A percentile compares a stretch with the other conserved stretches of the same genome.
Evolutionary conservation across 2,888 invertebrate genomes (phyloP).

Genomic region (Sarcophaga carnaria): DNA sequence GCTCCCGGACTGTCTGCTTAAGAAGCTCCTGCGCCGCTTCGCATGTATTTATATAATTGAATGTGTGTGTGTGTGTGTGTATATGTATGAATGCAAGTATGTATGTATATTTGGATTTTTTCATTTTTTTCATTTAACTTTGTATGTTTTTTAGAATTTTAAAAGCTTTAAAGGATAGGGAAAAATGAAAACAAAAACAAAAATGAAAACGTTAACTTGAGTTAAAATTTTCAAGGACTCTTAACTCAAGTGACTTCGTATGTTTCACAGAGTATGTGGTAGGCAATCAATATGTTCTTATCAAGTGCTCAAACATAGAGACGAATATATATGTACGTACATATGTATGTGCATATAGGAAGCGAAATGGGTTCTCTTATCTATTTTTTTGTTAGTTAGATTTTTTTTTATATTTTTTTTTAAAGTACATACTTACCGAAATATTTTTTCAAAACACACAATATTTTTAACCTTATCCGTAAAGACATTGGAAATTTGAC

Average conservation of each 20-base stretch:
- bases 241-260: conserved; percentile 32
- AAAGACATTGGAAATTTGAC: conserved; percentile 91
- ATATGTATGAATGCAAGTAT: background rate
- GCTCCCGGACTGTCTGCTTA: too few relatives aligned
- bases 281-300: conserved; percentile 57
- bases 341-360: background rate
- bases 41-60: background rate
- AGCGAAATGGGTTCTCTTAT: conserved; percentile 14
- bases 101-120: background rate
- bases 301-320: conserved; percentile 7
- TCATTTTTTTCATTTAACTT: background rate
- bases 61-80: background rate
- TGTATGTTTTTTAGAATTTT: conserved; percentile 28
- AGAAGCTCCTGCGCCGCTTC: too few relatives aligned
- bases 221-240: conserved; percentile 48
- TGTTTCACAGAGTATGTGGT: conserved; percentile 24
- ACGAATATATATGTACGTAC: background rate
- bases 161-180: conserved; percentile 39
- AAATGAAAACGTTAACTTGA: conserved; percentile 38
- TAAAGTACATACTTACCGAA: conserved; percentile 85
- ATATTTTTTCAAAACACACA: conserved; percentile 88
- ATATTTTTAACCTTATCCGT: conserved; percentile 88
- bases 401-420: background rate
- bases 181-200: background rate
- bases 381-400: conserved; percentile 5